Evolutionary conservation across 2,888 invertebrate species (phyloP).

Genomic region (Parnassius mnemosyne): DNA sequence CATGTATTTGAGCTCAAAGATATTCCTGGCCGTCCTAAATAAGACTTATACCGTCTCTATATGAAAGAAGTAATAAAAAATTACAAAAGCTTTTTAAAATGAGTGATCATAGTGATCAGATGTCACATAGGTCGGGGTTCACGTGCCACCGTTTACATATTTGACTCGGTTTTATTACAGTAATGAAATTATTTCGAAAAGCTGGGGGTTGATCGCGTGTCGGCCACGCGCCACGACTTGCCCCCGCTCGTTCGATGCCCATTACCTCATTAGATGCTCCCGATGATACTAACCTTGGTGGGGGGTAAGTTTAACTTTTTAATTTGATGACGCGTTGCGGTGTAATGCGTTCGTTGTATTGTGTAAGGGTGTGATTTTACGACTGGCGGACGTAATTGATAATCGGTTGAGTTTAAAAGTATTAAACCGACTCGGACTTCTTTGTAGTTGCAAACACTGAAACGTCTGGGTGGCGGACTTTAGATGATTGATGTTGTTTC

Average conservation of each 20-base stretch:
- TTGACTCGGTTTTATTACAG: constrained; percentile 74
- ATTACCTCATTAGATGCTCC: constrained; percentile 72
- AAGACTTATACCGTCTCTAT: too few relatives aligned
- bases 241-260: constrained; percentile 49
- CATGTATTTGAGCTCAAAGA: too few relatives aligned
- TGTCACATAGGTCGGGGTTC: constrained; percentile 46
- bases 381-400: constrained; percentile 27
- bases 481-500: too few relatives aligned
- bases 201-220: constrained; percentile 58
- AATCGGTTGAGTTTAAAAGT: not conserved
- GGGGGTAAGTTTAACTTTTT: constrained; percentile 66
- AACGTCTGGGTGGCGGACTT: too few relatives aligned
- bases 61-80: not conserved
- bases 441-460: too few relatives aligned
- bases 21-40: too few relatives aligned
- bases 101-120: constrained; percentile 31
- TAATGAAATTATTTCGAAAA: constrained; percentile 70
- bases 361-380: constrained; percentile 65
- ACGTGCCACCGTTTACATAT: constrained; percentile 73
- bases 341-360: constrained; percentile 42
- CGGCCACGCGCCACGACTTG: constrained; percentile 41
- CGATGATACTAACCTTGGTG: constrained; percentile 50
- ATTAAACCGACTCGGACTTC: too few relatives aligned
- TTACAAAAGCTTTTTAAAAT: not conserved
- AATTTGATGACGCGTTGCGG: constrained; percentile 64